phyloP scores from a whole-genome alignment of 2,113 vertebrate genomes.

The zebrafish (Danio rerio) region DNA sequence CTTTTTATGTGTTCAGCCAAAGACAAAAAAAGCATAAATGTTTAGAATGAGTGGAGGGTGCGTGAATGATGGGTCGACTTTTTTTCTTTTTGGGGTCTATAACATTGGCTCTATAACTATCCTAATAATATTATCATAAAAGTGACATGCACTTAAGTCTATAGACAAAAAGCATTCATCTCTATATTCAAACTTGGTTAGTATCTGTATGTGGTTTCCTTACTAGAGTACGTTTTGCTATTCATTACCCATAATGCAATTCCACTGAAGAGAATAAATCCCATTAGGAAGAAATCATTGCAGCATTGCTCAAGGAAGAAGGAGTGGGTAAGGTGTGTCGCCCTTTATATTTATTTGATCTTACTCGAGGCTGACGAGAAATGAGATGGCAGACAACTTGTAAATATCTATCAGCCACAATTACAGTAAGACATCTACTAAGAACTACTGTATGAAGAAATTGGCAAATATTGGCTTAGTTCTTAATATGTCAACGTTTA shows the following conservation, averaged over 20 bases:
- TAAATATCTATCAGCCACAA: not conserved
- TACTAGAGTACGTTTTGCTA: not conserved
- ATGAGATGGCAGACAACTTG: not conserved
- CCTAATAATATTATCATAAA: not conserved
- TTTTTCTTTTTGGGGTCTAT: no score
- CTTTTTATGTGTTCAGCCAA: no score
- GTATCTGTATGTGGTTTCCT: not conserved
- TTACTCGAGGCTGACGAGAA: not conserved
- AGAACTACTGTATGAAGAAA: not conserved
- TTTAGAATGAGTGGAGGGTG: no score
- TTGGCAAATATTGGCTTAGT: not conserved
- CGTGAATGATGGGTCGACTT: no score
- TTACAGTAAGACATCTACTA: not conserved
- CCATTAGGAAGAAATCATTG: not conserved
- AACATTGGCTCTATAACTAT: no score
- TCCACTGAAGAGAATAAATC: not conserved
- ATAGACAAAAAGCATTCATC: not conserved
- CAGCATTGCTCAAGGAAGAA: not conserved
- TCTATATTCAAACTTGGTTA: not conserved
- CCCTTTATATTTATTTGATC: not conserved
- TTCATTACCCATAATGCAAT: not conserved
- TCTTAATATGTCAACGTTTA: not conserved
- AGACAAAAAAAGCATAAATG: no score
- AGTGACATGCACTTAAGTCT: not conserved
- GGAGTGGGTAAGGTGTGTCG: no score